These are phyloP conservation scores for Sturmia bella DNA, from an alignment of 2,888 invertebrate species.

Conservation along the genomic window DNA sequence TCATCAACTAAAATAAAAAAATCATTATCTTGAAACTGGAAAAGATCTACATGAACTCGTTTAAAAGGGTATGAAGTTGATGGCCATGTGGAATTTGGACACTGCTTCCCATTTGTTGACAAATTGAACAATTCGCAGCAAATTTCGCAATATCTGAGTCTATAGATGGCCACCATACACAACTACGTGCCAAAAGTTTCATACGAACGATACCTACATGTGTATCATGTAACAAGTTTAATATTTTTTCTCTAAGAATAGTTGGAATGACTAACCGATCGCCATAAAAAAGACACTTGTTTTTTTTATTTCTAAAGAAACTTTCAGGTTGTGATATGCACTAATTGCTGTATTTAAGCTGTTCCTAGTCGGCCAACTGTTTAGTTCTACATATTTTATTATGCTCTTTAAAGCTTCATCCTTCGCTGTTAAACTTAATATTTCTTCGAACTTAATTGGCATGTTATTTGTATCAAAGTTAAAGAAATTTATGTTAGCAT, in stretches of 20 bases:
- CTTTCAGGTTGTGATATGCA: conserved; percentile 14
- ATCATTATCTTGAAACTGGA: conserved; percentile 26
- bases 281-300: conserved; percentile 12
- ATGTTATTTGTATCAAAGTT: neutral
- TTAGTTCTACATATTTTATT: conserved; percentile 1
- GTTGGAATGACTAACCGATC: neutral
- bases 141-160: conserved; percentile 4
- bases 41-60: conserved; percentile 28
- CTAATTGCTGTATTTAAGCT: neutral
- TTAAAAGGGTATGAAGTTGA: conserved; percentile 12
- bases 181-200: neutral
- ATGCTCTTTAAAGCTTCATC: neutral
- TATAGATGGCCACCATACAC: neutral
- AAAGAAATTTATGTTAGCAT: conserved; percentile 10
- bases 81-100: conserved; percentile 37
- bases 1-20: conserved; percentile 38
- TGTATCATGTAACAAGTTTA: neutral
- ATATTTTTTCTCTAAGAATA: neutral
- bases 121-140: conserved; percentile 10
- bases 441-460: neutral
- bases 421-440: neutral
- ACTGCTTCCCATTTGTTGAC: conserved; percentile 24
- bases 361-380: neutral
- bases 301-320: conserved; percentile 9
- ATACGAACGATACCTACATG: neutral